Evolutionary conservation across 2,797 vertebrate species (phyloP).

Genomic region (Tympanoctomys barrerae): DNA sequence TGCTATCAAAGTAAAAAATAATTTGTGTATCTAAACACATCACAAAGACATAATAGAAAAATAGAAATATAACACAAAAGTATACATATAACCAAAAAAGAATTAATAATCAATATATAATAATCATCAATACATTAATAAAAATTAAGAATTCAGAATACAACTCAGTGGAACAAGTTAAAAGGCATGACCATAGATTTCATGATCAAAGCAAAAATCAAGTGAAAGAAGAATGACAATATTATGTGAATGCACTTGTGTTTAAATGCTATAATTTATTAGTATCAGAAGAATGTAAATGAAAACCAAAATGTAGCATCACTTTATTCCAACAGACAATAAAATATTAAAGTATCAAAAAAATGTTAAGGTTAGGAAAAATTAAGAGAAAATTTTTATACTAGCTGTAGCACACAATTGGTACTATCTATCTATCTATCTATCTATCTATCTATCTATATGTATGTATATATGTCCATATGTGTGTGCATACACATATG

Average conservation of each 20-base stretch:
- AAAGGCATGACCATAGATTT: background rate
- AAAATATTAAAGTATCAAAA: background rate
- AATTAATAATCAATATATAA: background rate
- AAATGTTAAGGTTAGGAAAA: background rate
- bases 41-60: background rate
- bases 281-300: background rate
- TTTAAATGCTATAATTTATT: background rate
- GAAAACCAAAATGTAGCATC: background rate
- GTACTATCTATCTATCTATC: background rate
- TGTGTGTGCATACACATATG: background rate
- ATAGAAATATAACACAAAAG: slow-evolving; percentile 29
- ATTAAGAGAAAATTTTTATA: background rate
- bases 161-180: background rate
- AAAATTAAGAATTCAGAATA: background rate
- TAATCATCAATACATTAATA: background rate
- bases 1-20: background rate
- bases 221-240: background rate
- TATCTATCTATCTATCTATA: too few species aligned
- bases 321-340: background rate
- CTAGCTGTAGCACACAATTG: background rate
- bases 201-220: background rate
- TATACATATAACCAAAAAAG: background rate
- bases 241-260: background rate
- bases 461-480: background rate
- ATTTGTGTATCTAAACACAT: background rate